Conservation (phyloP, 1,140 invertebrate species). For the Venturia canescens region DNA sequence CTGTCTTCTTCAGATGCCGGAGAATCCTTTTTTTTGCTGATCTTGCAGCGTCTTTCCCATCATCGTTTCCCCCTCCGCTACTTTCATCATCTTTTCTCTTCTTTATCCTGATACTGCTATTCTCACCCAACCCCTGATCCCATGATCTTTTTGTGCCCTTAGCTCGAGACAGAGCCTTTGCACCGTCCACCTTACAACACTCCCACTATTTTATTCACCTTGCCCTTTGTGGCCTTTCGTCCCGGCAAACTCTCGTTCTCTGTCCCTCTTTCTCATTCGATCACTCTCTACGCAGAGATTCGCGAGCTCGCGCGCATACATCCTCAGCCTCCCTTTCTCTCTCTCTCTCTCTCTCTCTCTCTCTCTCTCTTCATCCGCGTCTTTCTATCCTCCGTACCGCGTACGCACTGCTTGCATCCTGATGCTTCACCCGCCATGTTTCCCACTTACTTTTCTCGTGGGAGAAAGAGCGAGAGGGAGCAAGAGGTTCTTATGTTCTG, state of each 20-base stretch:
- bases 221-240: constrained; percentile 45
- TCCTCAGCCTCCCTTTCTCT: neutral
- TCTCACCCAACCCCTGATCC: constrained; percentile 9
- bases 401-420: constrained; percentile 51
- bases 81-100: constrained; percentile 40
- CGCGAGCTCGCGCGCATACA: constrained; percentile 37
- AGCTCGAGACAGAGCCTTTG: constrained; percentile 15
- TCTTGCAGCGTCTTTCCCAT: constrained; percentile 47
- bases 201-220: constrained; percentile 40
- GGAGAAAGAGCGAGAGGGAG: neutral
- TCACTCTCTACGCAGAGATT: constrained; percentile 30
- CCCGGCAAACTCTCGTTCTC: constrained; percentile 26
- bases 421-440: constrained; percentile 54
- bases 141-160: constrained; percentile 27
- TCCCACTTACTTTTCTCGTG: constrained; percentile 43
- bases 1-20: constrained; percentile 56
- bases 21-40: constrained; percentile 55
- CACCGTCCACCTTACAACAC: constrained; percentile 38
- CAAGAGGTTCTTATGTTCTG: constrained; percentile 21
- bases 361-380: no score
- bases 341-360: constrained; percentile 19
- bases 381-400: neutral
- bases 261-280: neutral
- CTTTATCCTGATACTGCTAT: constrained; percentile 11
- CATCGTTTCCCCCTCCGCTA: constrained; percentile 37